A percentile compares a stretch with the other conserved stretches of the same genome.
Conservation (phyloP, 2,113 vertebrate genomes). For the Callaeas wilsoni region DNA sequence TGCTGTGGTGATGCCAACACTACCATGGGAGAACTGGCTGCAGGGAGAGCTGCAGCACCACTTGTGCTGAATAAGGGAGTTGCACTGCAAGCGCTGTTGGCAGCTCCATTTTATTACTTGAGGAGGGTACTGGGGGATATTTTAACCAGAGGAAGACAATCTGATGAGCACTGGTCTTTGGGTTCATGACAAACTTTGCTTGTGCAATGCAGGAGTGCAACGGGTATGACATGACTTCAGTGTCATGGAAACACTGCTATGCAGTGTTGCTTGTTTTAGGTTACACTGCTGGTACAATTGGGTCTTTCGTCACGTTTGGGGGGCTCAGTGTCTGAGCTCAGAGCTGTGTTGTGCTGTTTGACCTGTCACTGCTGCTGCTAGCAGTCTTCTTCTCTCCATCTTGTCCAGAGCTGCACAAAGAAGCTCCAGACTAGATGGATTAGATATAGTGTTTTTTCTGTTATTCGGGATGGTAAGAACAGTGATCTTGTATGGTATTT, state of each 20-base stretch:
- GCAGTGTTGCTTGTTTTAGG: background rate
- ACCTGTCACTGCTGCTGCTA: background rate
- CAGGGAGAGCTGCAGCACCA: background rate
- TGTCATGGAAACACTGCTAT: background rate
- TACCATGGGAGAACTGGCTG: too few relatives aligned
- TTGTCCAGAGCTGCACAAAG: background rate
- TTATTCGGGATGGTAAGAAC: background rate
- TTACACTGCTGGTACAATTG: background rate
- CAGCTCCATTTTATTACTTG: background rate
- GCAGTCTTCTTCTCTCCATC: background rate
- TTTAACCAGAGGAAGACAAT: background rate
- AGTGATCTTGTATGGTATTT: background rate
- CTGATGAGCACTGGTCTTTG: background rate
- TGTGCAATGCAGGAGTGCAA: background rate
- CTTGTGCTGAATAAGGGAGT: accelerated
- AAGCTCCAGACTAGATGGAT: background rate
- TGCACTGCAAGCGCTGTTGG: background rate
- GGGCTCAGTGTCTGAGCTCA: background rate
- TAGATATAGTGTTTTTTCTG: background rate
- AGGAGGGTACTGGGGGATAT: background rate
- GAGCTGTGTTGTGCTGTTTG: background rate
- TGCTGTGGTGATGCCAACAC: accelerated
- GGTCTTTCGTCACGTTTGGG: accelerated
- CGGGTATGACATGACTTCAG: accelerated
- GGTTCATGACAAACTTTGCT: background rate